Base-by-base conservation (phyloP, 1,140 invertebrate species). In the Pissodes strobi region DNA sequence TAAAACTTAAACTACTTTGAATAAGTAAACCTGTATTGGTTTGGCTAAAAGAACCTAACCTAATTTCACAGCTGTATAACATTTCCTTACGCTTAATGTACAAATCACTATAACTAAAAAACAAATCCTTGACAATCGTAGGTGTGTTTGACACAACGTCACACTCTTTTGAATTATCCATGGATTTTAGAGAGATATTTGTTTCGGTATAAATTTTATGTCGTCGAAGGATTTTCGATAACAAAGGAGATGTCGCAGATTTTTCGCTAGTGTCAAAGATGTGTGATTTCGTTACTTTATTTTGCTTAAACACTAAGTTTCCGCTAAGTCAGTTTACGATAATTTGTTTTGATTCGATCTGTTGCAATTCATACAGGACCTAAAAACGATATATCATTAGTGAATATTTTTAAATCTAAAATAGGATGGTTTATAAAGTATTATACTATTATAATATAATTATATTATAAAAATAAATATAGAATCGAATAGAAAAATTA, bases 291-390 rank as follows among this genome's bases (percentile, higher is more conserved):
- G 30, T 27, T 46, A 19, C n/a, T 30, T 68, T 45, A 22, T 27
- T 67, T 52, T 53, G 58, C 27, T 49, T 58, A 38, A 49, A 38
- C 12, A 41, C 64, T 61, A 69, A 30, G 19, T 51, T 55, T 19
- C 34, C 37, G 25, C 52, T 62, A 69, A 69, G 64, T 69, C 68
- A 69, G 39, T 69, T 69, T 25, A 30, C 49, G 9, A 57, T 23
- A 22, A 60, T 34, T 22, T 55, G 41, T 27, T 62, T 69, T 15
- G 69, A 57, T 49, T 76, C 74, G 19, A 74, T 70, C 48, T 64
- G 62, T 56, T 82, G 72, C 23, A 87, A 71, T 49, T 86, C 86
- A 53, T 83, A 72, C 0, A 87, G 74, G 37, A 83, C 81, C 81
- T 82, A 60, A 22, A 76, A 76, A 46, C 57, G 45, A 51, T 46